These are phyloP conservation scores for Bombus sylvicola DNA, from an alignment of 1,140 invertebrate genomes.

Conservation along the genomic window DNA sequence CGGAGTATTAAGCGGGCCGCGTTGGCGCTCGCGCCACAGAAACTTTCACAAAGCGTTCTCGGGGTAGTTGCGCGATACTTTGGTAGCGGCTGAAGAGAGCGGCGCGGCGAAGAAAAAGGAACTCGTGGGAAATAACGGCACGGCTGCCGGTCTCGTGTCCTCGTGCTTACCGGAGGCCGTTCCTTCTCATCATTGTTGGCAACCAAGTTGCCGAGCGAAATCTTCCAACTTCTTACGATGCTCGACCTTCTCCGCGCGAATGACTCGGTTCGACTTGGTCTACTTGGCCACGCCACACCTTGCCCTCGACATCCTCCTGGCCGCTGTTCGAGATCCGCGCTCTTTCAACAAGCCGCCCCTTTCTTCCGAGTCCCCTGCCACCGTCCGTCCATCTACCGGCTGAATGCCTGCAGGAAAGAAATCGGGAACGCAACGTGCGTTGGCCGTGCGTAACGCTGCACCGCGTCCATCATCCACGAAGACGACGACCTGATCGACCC, in stretches of 20 bases:
- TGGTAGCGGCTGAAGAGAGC: slow-evolving; percentile 3
- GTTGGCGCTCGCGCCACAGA: not conserved
- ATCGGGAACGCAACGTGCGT: too few species aligned
- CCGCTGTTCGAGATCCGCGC: too few species aligned
- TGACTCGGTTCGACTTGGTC: slow-evolving; percentile 27
- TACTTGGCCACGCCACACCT: too few species aligned
- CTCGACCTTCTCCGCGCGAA: slow-evolving; percentile 20
- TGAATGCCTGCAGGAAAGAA: too few species aligned
- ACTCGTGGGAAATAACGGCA: slow-evolving; percentile 54
- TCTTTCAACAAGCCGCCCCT: not conserved
- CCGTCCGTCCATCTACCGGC: too few species aligned
- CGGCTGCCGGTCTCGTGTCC: slow-evolving; percentile 38
- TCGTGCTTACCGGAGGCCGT: slow-evolving; percentile 48
- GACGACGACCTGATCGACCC: not conserved
- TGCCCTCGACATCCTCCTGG: not conserved
- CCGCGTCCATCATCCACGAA: too few species aligned
- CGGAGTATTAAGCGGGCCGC: slow-evolving; percentile 21
- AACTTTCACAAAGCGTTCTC: slow-evolving; percentile 52
- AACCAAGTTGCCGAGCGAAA: slow-evolving; percentile 40
- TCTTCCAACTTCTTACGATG: slow-evolving; percentile 61
- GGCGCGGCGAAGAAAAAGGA: slow-evolving; percentile 24
- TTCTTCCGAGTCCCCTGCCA: too few species aligned
- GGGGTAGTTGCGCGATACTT: slow-evolving; percentile 43
- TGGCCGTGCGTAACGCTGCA: not conserved
- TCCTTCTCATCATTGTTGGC: slow-evolving; percentile 61